phyloP scores from a whole-genome alignment of 1,140 invertebrate species.

The Saccostrea cuccullata region DNA sequence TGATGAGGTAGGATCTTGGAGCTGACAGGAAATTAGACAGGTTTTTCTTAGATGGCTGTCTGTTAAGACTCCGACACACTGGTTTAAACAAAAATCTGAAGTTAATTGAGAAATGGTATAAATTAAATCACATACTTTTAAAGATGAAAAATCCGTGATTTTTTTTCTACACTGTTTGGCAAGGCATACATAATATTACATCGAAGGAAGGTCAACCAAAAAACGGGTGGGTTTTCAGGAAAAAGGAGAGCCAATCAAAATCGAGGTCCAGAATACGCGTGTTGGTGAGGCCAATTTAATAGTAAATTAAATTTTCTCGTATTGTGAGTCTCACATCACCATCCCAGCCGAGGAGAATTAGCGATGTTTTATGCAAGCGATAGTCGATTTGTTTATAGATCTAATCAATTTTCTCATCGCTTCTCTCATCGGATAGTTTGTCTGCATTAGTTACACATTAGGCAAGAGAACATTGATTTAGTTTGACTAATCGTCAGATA shows the following conservation, averaged over 20 bases:
- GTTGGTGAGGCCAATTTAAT: conserved; percentile 13
- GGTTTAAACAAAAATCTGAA: background rate
- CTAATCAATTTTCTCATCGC: conserved; percentile 37
- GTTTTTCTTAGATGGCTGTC: background rate
- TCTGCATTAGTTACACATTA: conserved; percentile 34
- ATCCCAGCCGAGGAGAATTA: conserved; percentile 10
- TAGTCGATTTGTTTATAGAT: conserved; percentile 29
- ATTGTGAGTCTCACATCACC: conserved; percentile 6
- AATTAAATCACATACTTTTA: background rate
- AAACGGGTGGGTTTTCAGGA: background rate
- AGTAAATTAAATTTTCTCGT: conserved; percentile 26
- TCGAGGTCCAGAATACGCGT: background rate
- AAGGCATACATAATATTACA: background rate
- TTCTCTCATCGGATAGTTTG: conserved; percentile 10
- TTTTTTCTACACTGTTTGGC: background rate
- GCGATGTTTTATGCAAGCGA: conserved; percentile 26
- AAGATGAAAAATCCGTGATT: conserved; percentile 19
- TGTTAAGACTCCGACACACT: background rate
- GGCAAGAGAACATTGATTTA: conserved; percentile 30
- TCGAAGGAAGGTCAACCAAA: background rate
- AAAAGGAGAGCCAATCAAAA: background rate
- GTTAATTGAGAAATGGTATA: background rate
- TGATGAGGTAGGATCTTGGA: conserved; percentile 9
- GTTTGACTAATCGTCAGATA: conserved; percentile 7
- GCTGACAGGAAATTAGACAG: conserved; percentile 24